Conservation (phyloP, 2,113 vertebrate species). For the Microtus richardsoni region DNA sequence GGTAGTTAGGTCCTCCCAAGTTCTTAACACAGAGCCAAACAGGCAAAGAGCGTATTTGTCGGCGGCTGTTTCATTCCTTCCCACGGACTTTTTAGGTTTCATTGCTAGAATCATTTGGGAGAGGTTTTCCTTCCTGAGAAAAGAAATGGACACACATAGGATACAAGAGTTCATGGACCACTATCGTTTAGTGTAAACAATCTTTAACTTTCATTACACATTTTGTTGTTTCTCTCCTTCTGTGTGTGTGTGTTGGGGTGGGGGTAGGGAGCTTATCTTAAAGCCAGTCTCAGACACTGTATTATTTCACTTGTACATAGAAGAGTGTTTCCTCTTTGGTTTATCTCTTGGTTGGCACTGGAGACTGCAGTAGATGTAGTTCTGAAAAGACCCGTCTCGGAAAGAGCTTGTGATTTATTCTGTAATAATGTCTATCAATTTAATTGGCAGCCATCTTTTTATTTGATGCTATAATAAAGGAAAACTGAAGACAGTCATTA, state of each 20-base stretch:
- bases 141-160: neutral
- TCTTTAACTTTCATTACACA: neutral
- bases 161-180: neutral
- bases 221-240: neutral
- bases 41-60: neutral
- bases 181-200: neutral
- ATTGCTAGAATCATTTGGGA: neutral
- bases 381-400: neutral
- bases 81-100: conserved; percentile 11
- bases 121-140: conserved; percentile 20
- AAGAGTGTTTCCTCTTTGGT: neutral
- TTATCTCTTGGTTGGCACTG: neutral
- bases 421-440: neutral
- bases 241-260: no score
- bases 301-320: conserved; percentile 25
- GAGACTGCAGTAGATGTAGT: neutral
- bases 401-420: neutral
- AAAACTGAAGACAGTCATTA: neutral
- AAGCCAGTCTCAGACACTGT: neutral
- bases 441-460: neutral
- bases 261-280: neutral
- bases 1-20: neutral
- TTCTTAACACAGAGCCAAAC: neutral
- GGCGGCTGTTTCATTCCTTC: neutral
- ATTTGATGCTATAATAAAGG: conserved; percentile 27